Conservation (phyloP, 2,797 vertebrate genomes). For the Hephaestus fuliginosus region DNA sequence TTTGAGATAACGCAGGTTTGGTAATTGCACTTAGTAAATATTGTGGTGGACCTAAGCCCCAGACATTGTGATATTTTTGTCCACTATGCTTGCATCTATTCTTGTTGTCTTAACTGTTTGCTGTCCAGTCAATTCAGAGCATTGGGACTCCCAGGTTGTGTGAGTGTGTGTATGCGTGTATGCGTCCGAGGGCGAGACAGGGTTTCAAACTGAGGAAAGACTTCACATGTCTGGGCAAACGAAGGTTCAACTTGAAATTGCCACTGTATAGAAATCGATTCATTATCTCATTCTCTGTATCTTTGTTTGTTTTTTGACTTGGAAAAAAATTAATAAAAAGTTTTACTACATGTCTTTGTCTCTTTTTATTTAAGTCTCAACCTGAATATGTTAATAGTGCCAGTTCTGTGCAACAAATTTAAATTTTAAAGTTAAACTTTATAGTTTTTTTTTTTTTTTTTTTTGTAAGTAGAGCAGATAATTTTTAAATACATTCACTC, state of each 20-base stretch:
- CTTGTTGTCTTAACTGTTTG: slow-evolving; percentile 71
- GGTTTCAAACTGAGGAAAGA: slow-evolving; percentile 76
- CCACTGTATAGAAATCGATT: slow-evolving; percentile 87
- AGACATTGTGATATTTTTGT: slow-evolving; percentile 39
- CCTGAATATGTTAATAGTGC: neutral
- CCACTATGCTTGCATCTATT: slow-evolving; percentile 59
- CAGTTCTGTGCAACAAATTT: neutral
- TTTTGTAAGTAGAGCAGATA: neutral
- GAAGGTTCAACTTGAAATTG: slow-evolving; percentile 86
- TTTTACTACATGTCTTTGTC: slow-evolving; percentile 82
- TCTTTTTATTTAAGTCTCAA: neutral
- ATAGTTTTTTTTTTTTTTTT: too few relatives aligned
- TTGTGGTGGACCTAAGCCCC: slow-evolving; percentile 43
- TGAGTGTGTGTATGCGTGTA: slow-evolving; percentile 51
- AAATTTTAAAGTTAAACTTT: neutral
- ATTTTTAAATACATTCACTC: neutral
- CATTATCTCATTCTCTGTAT: slow-evolving; percentile 86
- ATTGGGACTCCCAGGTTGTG: slow-evolving; percentile 67
- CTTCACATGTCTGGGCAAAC: slow-evolving; percentile 66
- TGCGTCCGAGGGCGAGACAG: slow-evolving; percentile 66
- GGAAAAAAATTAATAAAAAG: slow-evolving; percentile 83
- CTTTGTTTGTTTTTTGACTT: slow-evolving; percentile 87
- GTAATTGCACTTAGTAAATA: slow-evolving; percentile 57
- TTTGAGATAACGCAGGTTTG: slow-evolving; percentile 55
- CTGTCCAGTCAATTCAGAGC: slow-evolving; percentile 62